Base-by-base conservation (phyloP, 2,797 vertebrate genomes). In the Chaenodraco wilsoni region DNA sequence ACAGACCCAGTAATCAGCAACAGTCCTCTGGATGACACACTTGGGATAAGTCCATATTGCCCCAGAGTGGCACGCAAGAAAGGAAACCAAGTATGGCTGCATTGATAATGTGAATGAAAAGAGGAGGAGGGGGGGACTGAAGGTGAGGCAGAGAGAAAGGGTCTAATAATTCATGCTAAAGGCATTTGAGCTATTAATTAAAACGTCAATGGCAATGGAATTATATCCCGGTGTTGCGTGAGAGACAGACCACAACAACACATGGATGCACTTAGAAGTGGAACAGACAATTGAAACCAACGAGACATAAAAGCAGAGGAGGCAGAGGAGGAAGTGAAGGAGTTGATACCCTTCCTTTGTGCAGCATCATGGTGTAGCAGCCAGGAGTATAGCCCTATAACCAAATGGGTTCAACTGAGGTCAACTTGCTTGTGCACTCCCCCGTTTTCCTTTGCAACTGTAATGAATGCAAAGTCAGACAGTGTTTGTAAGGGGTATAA, bases 391-490 rank as follows among this genome's bases (percentile, higher is more conserved):
- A 78, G 49, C 54, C 43, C 41, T 50, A 40, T 77, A 41, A 68
- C 50, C 60, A 79, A 72, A 83, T 51, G 55, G 69, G 78, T 90
- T 92, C 84, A 91, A 27, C 62, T 81, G 70, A 85, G 88, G 89
- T 87, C 78, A 88, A 40, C n/a, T 1, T 19, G 45, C 17, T 5
- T 55, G 9, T 31, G 9, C 19, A 63, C 21, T 41, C 69, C 65
- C 58, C 37, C 5, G 4, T 13, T 59, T 41, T 23, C 49, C 37
- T 54, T 21, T 44, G 57, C 44, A 65, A 72, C 41, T 57, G 48
- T 33, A 45, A 72, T 74, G 16, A 66, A 78, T 9, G 5, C 15
- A 67, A 15, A 58, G 9, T 19, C 48, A 27, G 46, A 37, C 33
- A 37, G 7, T 17, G 16, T 33, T 33, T 65, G 21, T 55, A 59